Base-by-base conservation (phyloP, 2,888 invertebrate species). In the Lymantria dispar region DNA sequence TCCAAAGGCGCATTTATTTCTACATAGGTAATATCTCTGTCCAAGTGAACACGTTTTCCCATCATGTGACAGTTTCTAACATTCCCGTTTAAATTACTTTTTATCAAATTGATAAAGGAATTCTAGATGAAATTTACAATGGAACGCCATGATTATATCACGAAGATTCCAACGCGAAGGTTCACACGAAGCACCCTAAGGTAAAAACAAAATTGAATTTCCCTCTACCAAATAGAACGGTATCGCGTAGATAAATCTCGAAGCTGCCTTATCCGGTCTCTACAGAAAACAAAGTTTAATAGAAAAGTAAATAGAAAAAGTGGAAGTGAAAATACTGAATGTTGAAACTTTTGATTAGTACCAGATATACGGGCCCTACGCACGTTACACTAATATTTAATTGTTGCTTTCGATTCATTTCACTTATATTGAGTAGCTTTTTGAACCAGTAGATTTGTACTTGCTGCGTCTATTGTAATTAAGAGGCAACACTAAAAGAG, bases 121-220 rank as follows among this genome's bases (percentile, higher is more conserved):
- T 22, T 22, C 22, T 5, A 22, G 3, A 22, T 22, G 5, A 22
- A 3, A 22, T 22, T 22, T 22, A 22, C 22, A 22, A 22, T 22
- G 22, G 22, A 22, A 22, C 22, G 22, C 22, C 41, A 22, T 41
- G 41, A 22, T 41, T 41, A 41, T 70, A 22, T 22, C 22, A 63
- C 71, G 64, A 73, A 76, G 72, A 78, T 83, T 78, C 76, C 74
- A 75, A 76, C 78, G 75, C 77, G 82, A 80, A 82, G 82, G 84
- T 80, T 78, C 75, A 76, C 78, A 74, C 78, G 72, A 68, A 76
- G 76, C 80, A 80, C 85, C 88, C 84, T 81, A 84, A 85, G 86
- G 87, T 87, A 85, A 85, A 88, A 87, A 87, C 85, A 79, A 87
- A 89, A 89, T 89, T 87, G 87, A 88, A 88, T 87, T 86, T 81